Conservation (phyloP, 2,888 invertebrate species). For the Esperia sulphurella region DNA sequence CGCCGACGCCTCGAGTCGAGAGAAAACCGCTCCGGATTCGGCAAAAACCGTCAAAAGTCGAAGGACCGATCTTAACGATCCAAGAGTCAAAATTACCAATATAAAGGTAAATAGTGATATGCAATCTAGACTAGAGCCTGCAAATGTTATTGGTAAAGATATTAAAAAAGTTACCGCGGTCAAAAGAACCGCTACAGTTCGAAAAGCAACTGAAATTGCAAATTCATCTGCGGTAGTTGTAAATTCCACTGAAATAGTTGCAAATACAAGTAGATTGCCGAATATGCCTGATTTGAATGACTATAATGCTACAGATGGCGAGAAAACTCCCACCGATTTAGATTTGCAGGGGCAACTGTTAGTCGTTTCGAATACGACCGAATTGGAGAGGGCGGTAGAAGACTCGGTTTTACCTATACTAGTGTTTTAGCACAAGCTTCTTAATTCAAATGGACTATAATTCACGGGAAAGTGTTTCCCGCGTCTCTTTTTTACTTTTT, state of each 20-base stretch:
- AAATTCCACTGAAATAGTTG: neutral
- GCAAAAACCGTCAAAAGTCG: neutral
- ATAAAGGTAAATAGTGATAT: neutral
- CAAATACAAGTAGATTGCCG: neutral
- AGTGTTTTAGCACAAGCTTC: conserved; percentile 26
- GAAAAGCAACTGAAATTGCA: neutral
- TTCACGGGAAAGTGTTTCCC: conserved; percentile 16
- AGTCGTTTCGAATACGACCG: conserved; percentile 3
- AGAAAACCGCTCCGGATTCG: no score
- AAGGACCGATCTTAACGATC: no score
- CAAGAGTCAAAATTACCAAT: no score
- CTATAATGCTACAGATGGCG: neutral
- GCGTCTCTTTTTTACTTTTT: conserved; percentile 5
- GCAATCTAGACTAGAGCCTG: neutral
- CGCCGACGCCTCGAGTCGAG: no score
- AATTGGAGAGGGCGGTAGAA: conserved; percentile 3
- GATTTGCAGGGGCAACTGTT: conserved; percentile 7
- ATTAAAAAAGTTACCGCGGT: neutral
- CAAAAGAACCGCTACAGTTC: neutral
- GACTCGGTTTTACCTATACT: conserved; percentile 22
- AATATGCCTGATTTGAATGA: neutral
- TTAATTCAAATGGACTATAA: neutral
- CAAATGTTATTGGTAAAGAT: neutral
- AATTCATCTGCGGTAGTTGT: neutral
- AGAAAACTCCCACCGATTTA: conserved; percentile 9